Evolutionary conservation across 2,113 vertebrate genomes (phyloP), one percentile per base, ranked within the genome.

Genomic region (Columba livia): DNA sequence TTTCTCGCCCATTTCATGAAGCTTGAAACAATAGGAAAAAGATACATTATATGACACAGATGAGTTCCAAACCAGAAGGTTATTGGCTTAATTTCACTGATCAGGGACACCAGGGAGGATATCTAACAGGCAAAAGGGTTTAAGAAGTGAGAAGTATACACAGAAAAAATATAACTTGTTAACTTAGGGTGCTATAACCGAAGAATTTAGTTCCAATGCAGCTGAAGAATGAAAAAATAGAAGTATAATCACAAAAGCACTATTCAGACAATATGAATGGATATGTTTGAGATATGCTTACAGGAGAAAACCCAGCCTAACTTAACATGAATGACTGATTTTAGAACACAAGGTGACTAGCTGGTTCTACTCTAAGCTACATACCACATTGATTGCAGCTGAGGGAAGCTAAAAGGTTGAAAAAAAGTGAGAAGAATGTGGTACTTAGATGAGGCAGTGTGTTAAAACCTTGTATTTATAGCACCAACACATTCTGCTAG

Each of bases 31-130:
- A 3, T 5, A 19, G 2, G 2, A 32, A 84, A 31, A 31, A 77
- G 6, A 42, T 65, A 9, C 78, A 28, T 0, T 1, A 2, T 73
- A 58, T 34, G 4, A 36, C 31, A 53, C 3, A 48, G 6, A 56
- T 0, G 2, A 69, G 8, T 69, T 85, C 21, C 32, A 72, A 40
- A 56, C 5, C 11, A 64, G 29, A 38, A 62, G 3, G 3, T 64
- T 71, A 85, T 61, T 20, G 58, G 11, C 21, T 16, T 44, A 31
- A 67, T 21, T 79, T 3, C 31, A 77, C 10, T 44, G 34, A 75
- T 79, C 38, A 79, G 25, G 90, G 15, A 9, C 29, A 47, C 21
- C 51, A 53, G 12, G 5, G 5, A 18, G 14, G 5, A 16, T 17
- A 21, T 16, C 31, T 78, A 66, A 15, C 48, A 72, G 75, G 4